These are phyloP conservation scores for Asobara japonica DNA, from an alignment of 1,140 invertebrate species.

Conservation along the genomic window DNA sequence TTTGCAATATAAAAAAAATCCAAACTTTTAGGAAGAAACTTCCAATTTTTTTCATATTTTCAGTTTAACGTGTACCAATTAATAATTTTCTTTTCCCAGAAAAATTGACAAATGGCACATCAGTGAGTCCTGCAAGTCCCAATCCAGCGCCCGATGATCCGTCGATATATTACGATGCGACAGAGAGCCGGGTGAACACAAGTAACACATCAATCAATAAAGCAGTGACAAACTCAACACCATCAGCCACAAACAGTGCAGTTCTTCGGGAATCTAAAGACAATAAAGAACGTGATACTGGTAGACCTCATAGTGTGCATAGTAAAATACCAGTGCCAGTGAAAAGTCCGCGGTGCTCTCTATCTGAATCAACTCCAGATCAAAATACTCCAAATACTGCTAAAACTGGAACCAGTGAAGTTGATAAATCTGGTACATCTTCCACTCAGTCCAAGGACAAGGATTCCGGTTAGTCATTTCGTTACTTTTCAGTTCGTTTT, in stretches of 20 bases:
- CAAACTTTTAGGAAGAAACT: too few relatives aligned
- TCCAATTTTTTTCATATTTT: too few relatives aligned
- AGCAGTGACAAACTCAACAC: constrained; percentile 36
- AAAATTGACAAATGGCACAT: constrained; percentile 64
- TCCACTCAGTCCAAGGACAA: constrained; percentile 52
- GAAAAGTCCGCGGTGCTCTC: constrained; percentile 63
- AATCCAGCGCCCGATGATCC: constrained; percentile 69
- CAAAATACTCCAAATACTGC: constrained; percentile 53
- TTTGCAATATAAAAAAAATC: too few relatives aligned
- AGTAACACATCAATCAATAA: constrained; percentile 47
- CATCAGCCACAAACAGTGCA: constrained; percentile 44
- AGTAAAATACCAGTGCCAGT: constrained; percentile 67
- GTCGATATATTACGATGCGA: constrained; percentile 74
- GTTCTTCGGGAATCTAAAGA: constrained; percentile 55
- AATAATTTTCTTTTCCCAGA: constrained; percentile 42
- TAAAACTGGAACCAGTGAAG: constrained; percentile 53
- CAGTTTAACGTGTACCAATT: not conserved
- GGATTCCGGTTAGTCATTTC: constrained; percentile 55
- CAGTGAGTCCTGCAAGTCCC: constrained; percentile 66
- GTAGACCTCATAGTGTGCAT: constrained; percentile 53
- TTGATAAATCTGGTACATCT: constrained; percentile 46
- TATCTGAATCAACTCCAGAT: constrained; percentile 62
- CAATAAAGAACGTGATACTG: constrained; percentile 55
- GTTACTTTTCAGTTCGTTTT: constrained; percentile 28
- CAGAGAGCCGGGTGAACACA: constrained; percentile 62